Percentiles rank a stretch among this genome's conserved stretches.
phyloP scores from a whole-genome alignment of 2,888 invertebrate species.

The Antheraea yamamai region DNA sequence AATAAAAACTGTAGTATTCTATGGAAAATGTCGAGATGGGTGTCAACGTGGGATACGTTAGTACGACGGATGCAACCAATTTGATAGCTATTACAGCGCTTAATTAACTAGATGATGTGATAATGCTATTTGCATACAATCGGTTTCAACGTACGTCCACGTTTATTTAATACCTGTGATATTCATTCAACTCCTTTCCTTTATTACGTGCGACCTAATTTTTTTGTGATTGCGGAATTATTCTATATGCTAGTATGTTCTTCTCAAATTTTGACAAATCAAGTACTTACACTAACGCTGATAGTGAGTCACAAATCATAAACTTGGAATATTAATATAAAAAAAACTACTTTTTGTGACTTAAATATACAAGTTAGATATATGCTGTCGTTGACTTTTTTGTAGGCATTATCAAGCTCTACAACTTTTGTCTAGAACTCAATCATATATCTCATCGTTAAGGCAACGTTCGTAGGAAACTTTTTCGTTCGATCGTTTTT shows the following conservation, averaged over 20 bases:
- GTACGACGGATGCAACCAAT: conserved; percentile 62
- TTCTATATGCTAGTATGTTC: neutral
- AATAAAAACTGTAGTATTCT: conserved; percentile 22
- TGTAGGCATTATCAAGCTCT: too few species aligned
- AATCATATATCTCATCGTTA: too few species aligned
- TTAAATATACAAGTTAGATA: too few species aligned
- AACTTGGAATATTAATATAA: too few species aligned
- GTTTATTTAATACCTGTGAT: conserved; percentile 39
- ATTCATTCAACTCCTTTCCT: neutral
- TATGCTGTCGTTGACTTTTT: too few species aligned
- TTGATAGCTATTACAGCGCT: conserved; percentile 58
- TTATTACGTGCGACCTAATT: neutral
- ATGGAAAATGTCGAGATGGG: conserved; percentile 15
- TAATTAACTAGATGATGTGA: conserved; percentile 70
- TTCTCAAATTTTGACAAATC: too few species aligned
- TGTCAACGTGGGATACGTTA: conserved; percentile 23
- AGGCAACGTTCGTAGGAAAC: too few species aligned
- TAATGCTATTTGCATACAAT: conserved; percentile 73
- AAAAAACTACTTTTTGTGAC: too few species aligned
- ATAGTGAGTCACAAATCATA: neutral
- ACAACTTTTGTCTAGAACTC: too few species aligned
- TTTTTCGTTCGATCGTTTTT: too few species aligned
- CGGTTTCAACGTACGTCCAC: conserved; percentile 26
- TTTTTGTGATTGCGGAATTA: neutral
- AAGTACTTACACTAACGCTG: neutral